Base-by-base conservation (phyloP, 2,797 vertebrate genomes). In the Characodon lateralis region DNA sequence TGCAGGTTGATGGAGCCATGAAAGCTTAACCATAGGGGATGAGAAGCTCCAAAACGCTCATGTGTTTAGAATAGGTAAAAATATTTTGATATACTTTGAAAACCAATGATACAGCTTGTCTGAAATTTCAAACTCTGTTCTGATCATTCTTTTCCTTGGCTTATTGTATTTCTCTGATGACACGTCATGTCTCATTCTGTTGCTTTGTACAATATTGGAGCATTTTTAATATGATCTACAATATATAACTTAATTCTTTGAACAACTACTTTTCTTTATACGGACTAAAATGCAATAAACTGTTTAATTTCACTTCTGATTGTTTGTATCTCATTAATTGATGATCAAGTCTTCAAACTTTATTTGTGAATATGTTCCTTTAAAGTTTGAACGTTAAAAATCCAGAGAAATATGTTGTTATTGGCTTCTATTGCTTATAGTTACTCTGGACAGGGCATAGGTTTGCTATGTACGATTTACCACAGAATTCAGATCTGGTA, bases 1-100 rank as follows among this genome's bases (percentile, higher is more conserved):
- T 75, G 78, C 82, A 79, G 77, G 75, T 71, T 59, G 56, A 83
- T 48, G 59, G 63, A 56, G 82, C 70, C 71, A 71, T 72, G 10
- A 69, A 84, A 81, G 86, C 74, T 50, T 50, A 50, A 50, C 48
- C 48, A 50, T 6, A 24, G 39, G 35, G 65, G 4, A 5, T 20
- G 22, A 68, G 9, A 43, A n/a, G 0, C 2, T 58, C 24, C 55
- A n/a, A 58, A 6, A 58, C 10, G 5, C 8, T 35, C 2, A 35
- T 50, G 48, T 12, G 7, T 50, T 50, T 50, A 50, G 48, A 50
- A 4, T 50, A 16, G 48, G 77, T 74, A 69, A 69, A 69, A 71
- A 80, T 59, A 16, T 65, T 65, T 39, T 22, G 61, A 20, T 18
- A 14, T 13, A 50, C 13, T 35, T 35, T 35, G 31, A 35, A 35